phyloP scores from a whole-genome alignment of 2,888 invertebrate genomes.

The Spodoptera littoralis region DNA sequence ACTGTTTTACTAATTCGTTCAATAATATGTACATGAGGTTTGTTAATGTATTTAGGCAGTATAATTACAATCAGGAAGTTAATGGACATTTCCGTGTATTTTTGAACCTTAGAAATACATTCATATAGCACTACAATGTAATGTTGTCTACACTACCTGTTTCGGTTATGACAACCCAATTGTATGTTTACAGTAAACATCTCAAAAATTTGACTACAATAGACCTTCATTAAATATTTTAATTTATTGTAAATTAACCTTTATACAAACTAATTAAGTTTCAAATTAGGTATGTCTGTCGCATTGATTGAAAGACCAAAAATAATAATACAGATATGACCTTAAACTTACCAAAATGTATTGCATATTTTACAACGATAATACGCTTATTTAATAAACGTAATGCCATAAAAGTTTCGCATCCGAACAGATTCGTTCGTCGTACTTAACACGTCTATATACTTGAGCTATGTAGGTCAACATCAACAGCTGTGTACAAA shows the following conservation, averaged over 20 bases:
- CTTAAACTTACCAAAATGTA: too few relatives aligned
- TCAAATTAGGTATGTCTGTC: neutral
- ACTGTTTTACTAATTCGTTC: neutral
- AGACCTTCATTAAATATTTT: constrained; percentile 27
- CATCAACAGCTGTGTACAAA: constrained; percentile 31
- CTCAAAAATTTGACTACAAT: neutral
- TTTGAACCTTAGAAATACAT: constrained; percentile 2
- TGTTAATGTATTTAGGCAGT: constrained; percentile 9
- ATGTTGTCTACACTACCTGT: too few relatives aligned
- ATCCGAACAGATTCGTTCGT: too few relatives aligned
- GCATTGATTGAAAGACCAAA: too few relatives aligned
- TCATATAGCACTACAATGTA: neutral
- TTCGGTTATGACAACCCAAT: too few relatives aligned
- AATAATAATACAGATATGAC: too few relatives aligned
- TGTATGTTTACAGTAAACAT: constrained; percentile 3
- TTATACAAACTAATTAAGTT: constrained; percentile 5
- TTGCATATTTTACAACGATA: too few relatives aligned
- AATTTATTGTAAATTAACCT: constrained; percentile 21
- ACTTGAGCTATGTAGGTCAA: constrained; percentile 53
- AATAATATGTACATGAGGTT: constrained; percentile 3
- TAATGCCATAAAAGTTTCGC: too few relatives aligned
- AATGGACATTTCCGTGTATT: constrained; percentile 16
- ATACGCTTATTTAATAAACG: too few relatives aligned
- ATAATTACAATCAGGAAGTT: constrained; percentile 8
- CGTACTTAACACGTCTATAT: constrained; percentile 26